Evolutionary conservation across 2,888 invertebrate genomes (phyloP).

Genomic region (Trichopria drosophilae): DNA sequence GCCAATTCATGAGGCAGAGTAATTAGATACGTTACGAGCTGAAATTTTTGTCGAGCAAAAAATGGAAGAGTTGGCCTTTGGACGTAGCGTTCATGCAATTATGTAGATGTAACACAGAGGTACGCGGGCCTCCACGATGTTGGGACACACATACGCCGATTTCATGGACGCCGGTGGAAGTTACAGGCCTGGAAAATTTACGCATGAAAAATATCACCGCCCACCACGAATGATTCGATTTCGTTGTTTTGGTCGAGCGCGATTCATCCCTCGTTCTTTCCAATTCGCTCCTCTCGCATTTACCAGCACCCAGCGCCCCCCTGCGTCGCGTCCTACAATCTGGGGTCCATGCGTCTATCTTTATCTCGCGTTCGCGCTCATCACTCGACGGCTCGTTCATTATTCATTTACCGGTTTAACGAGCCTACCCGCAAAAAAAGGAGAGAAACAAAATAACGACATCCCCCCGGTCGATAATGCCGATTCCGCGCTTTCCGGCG

Average conservation of each 20-base stretch:
- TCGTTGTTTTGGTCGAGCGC: slow-evolving; percentile 51
- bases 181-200: slow-evolving; percentile 50
- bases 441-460: slow-evolving; percentile 28
- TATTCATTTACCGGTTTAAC: slow-evolving; percentile 57
- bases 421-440: slow-evolving; percentile 50
- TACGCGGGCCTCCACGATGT: no score
- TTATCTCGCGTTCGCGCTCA: no score
- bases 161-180: no score
- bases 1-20: no score
- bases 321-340: no score
- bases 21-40: no score
- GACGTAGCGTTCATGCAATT: no score
- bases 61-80: no score
- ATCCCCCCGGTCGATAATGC: slow-evolving; percentile 37
- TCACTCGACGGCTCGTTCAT: slow-evolving; percentile 44
- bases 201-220: slow-evolving; percentile 55
- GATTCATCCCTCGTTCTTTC: slow-evolving; percentile 28
- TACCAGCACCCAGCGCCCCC: slow-evolving; percentile 3
- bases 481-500: slow-evolving; percentile 31
- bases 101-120: no score
- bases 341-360: no score
- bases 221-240: slow-evolving; percentile 54
- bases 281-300: slow-evolving; percentile 12
- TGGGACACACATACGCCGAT: no score
- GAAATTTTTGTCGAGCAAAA: no score